A percentile compares a stretch with the other conserved stretches of the same genome.
Conservation (phyloP, 2,113 vertebrate genomes). For the Silurus glanis region DNA sequence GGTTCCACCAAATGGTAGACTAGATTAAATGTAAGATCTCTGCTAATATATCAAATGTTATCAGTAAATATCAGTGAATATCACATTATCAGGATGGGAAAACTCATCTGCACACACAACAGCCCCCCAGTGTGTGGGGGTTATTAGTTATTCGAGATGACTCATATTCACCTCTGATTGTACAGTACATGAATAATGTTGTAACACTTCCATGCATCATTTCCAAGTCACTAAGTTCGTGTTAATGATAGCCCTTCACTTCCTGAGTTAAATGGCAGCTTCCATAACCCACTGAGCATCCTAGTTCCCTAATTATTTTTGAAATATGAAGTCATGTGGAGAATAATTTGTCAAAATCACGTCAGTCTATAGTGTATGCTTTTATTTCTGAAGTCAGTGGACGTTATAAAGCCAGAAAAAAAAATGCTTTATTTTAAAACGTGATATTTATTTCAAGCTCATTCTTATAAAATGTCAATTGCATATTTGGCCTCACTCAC, state of each 20-base stretch:
- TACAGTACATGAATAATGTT: conserved; percentile 2
- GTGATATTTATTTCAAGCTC: background rate
- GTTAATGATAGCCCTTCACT: conserved; percentile 17
- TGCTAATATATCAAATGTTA: background rate
- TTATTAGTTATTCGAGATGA: conserved; percentile 11
- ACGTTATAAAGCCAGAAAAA: background rate
- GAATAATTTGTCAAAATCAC: background rate
- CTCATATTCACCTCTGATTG: background rate
- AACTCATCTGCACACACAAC: background rate
- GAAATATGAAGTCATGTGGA: conserved; percentile 19
- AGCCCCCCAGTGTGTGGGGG: background rate
- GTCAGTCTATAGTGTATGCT: background rate
- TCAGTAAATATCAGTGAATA: background rate
- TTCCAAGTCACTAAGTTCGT: conserved; percentile 1
- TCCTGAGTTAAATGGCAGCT: background rate
- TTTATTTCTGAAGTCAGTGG: background rate
- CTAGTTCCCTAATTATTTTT: background rate
- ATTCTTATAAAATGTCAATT: conserved; percentile 9
- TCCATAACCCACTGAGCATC: background rate
- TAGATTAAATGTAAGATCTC: background rate
- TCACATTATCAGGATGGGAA: background rate
- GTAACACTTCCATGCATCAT: background rate
- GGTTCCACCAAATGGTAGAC: background rate
- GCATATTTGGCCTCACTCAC: background rate
- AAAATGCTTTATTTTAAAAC: background rate